phyloP scores from a whole-genome alignment of 2,888 invertebrate species.

The Thyatira batis region DNA sequence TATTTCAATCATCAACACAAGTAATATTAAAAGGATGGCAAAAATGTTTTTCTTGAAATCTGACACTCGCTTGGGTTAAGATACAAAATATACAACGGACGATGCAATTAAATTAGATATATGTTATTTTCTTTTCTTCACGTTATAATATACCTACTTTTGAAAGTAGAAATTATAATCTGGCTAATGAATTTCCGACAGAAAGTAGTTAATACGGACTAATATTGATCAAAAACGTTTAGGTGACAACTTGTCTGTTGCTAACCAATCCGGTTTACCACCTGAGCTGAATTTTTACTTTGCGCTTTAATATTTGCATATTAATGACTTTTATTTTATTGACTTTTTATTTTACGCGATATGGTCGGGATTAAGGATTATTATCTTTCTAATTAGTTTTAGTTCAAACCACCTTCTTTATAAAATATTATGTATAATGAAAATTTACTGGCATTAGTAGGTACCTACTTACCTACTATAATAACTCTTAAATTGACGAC shows the following conservation, averaged over 20 bases:
- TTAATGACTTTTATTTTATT: constrained; percentile 64
- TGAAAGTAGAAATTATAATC: constrained; percentile 19
- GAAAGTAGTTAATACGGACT: constrained; percentile 53
- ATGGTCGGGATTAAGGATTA: constrained; percentile 29
- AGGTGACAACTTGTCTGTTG: constrained; percentile 76
- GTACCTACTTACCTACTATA: no score
- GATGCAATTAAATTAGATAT: not conserved
- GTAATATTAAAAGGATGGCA: not conserved
- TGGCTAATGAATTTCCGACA: constrained; percentile 23
- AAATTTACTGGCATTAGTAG: not conserved
- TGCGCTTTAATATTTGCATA: constrained; percentile 65
- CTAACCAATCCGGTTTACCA: constrained; percentile 76
- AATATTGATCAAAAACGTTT: constrained; percentile 44
- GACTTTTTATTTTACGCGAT: constrained; percentile 53
- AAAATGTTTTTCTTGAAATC: not conserved
- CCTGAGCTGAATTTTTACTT: constrained; percentile 68
- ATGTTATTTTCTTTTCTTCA: not conserved
- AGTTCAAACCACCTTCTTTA: not conserved
- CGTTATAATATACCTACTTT: not conserved
- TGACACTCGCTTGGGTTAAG: not conserved
- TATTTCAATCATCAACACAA: no score
- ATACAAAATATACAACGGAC: no score
- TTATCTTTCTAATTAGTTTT: constrained; percentile 37
- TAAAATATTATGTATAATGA: not conserved
- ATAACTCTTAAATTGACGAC: no score